A percentile compares a stretch with the other conserved stretches of the same genome.
These are phyloP conservation scores for Achroia grisella DNA, from an alignment of 1,140 invertebrate species.

Conservation along the genomic window DNA sequence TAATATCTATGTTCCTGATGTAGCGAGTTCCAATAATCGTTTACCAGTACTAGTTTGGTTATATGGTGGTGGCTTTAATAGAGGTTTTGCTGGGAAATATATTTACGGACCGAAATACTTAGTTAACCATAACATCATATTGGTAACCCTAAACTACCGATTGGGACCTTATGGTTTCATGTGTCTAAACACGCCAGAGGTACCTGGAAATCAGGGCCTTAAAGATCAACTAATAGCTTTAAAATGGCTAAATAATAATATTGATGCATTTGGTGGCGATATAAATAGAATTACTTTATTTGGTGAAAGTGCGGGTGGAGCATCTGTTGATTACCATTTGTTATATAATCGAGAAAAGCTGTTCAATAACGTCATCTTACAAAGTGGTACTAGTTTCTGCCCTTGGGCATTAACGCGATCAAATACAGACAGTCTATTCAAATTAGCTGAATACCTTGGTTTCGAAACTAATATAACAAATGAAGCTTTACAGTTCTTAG, in stretches of 20 bases:
- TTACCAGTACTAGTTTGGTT: slow-evolving; percentile 80
- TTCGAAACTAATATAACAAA: not conserved
- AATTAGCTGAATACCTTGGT: slow-evolving; percentile 1
- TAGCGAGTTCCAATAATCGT: slow-evolving; percentile 4
- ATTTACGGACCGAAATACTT: slow-evolving; percentile 39
- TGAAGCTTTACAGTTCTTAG: slow-evolving; percentile 1
- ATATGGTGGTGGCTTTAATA: slow-evolving; percentile 78
- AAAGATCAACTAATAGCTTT: slow-evolving; percentile 80
- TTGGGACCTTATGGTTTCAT: slow-evolving; percentile 78
- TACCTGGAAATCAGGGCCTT: slow-evolving; percentile 79
- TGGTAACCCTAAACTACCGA: slow-evolving; percentile 76
- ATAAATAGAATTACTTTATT: slow-evolving; percentile 75
- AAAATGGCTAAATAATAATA: slow-evolving; percentile 77
- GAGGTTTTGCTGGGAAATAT: slow-evolving; percentile 59
- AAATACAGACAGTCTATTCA: not conserved
- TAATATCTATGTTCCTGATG: slow-evolving; percentile 24
- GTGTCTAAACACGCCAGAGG: slow-evolving; percentile 75
- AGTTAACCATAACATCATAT: slow-evolving; percentile 25
- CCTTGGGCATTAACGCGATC: not conserved
- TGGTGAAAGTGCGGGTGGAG: slow-evolving; percentile 78
- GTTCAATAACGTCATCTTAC: slow-evolving; percentile 5
- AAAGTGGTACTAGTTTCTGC: slow-evolving; percentile 1
- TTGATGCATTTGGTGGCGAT: slow-evolving; percentile 80
- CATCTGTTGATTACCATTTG: slow-evolving; percentile 15
- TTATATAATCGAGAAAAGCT: slow-evolving; percentile 10